Conservation (phyloP, 2,888 invertebrate genomes). For the Argyresthia goedartella region DNA sequence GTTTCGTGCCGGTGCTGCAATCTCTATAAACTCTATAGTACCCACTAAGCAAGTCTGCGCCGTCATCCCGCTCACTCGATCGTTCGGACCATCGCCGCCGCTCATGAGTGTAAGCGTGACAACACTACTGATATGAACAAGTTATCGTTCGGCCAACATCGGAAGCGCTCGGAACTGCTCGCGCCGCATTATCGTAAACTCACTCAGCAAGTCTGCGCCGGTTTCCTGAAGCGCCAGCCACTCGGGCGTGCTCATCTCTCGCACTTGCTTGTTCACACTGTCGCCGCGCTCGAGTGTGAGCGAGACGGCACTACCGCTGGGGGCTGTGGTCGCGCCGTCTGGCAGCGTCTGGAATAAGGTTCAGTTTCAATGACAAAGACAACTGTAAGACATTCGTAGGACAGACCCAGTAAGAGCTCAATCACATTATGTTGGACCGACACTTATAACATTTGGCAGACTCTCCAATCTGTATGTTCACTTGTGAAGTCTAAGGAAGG, state of each 20-base stretch:
- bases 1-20: background rate
- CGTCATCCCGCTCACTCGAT: constrained; percentile 30
- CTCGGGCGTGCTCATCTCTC: constrained; percentile 38
- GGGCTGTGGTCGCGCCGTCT: constrained; percentile 20
- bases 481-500: background rate
- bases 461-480: background rate
- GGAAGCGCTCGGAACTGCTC: no score
- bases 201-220: constrained; percentile 40
- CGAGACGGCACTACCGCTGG: constrained; percentile 31
- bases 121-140: constrained; percentile 15
- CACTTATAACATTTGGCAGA: background rate
- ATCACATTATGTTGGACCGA: background rate
- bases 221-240: constrained; percentile 42
- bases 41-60: constrained; percentile 15
- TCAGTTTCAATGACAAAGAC: no score
- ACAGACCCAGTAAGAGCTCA: background rate
- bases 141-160: no score
- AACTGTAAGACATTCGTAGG: background rate
- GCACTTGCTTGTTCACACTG: constrained; percentile 26
- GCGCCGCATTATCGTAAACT: no score
- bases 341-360: constrained; percentile 27
- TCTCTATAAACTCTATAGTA: background rate
- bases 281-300: constrained; percentile 30
- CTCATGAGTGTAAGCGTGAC: constrained; percentile 25
- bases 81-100: constrained; percentile 29